Evolutionary conservation across 23 tunicate genomes (phyloP).

Genomic region (Ciona savignyi): DNA sequence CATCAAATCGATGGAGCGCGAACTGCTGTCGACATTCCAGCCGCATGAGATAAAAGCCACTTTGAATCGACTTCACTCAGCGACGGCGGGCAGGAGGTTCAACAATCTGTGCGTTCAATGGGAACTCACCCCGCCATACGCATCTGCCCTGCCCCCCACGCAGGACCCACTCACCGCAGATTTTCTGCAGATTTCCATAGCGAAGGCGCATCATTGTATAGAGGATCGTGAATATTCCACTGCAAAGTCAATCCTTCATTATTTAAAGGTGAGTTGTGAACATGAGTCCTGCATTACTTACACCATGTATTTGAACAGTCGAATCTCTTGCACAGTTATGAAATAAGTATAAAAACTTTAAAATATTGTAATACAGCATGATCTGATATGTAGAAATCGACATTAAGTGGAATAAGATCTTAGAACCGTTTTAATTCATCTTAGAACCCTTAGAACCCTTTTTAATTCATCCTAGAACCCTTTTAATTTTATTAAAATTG

Average conservation of each 20-base stretch:
- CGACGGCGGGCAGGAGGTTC: constrained; percentile 26
- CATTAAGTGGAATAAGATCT: too few species aligned
- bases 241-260: constrained; percentile 38
- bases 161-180: constrained; percentile 35
- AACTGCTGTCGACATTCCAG: constrained; percentile 24
- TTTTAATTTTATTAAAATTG: too few species aligned
- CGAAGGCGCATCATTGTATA: constrained; percentile 45
- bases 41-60: constrained; percentile 32
- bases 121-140: constrained; percentile 14
- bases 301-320: too few species aligned
- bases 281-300: too few species aligned
- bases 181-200: constrained; percentile 45
- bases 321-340: too few species aligned
- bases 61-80: constrained; percentile 16
- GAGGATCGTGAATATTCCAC: constrained; percentile 26
- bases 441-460: too few species aligned
- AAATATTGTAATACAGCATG: too few species aligned
- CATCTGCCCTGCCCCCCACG: constrained; percentile 13
- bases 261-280: constrained; percentile 25
- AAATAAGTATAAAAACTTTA: too few species aligned
- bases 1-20: constrained; percentile 16
- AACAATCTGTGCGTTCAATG: constrained; percentile 16
- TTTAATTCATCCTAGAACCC: too few species aligned
- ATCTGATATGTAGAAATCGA: too few species aligned
- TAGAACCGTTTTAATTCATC: too few species aligned